Evolutionary conservation across 2,113 vertebrate species (phyloP).

Genomic region (Megalops atlanticus): DNA sequence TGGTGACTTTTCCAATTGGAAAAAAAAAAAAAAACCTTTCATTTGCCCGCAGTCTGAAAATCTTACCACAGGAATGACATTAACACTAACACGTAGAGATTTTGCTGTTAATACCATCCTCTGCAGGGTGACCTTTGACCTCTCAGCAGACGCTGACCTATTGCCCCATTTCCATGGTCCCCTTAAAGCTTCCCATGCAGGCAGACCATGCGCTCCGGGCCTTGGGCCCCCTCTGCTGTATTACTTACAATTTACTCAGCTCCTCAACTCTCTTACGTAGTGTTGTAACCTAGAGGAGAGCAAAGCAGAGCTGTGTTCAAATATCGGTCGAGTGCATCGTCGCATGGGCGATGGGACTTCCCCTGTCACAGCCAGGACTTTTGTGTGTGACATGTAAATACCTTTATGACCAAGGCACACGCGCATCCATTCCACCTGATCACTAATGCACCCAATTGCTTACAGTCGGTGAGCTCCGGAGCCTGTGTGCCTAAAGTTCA

Average conservation of each 20-base stretch:
- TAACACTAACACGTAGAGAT: background rate
- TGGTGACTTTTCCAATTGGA: background rate
- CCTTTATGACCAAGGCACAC: too few relatives aligned
- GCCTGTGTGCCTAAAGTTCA: background rate
- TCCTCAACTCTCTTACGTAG: constrained; percentile 96
- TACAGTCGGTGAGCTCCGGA: background rate
- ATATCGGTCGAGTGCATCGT: constrained; percentile 7
- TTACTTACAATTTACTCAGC: constrained; percentile 99
- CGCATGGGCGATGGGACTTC: background rate
- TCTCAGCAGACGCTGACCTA: constrained; percentile 41
- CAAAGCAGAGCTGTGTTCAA: constrained; percentile 56
- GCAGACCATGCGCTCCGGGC: constrained; percentile 70
- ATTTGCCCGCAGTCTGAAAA: background rate
- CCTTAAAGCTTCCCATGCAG: constrained; percentile 64
- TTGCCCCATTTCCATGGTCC: constrained; percentile 28
- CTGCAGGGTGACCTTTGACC: background rate
- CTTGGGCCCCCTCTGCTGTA: constrained; percentile 51
- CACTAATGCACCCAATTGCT: background rate
- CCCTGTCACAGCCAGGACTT: background rate
- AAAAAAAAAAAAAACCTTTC: background rate
- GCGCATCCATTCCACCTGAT: background rate
- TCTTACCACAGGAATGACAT: background rate
- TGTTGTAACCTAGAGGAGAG: constrained; percentile 88
- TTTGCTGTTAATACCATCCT: background rate
- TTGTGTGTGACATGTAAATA: background rate